Percentiles rank a stretch among this genome's conserved stretches.
Conservation (phyloP, 2,888 invertebrate genomes). For the Lysandra coridon region DNA sequence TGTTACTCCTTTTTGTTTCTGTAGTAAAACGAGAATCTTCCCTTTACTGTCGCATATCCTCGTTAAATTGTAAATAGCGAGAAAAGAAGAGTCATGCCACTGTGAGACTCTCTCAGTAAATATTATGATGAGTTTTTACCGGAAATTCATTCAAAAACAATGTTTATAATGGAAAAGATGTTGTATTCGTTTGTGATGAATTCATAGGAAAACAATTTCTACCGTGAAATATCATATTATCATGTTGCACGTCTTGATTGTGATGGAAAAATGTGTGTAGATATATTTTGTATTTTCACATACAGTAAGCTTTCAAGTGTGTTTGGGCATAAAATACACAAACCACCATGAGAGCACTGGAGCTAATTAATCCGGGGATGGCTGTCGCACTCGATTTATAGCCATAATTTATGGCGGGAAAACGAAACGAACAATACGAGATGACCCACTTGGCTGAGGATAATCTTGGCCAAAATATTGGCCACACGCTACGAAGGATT, state of each 20-base stretch:
- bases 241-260: background rate
- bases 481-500: background rate
- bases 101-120: background rate
- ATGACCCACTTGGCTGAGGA: slow-evolving; percentile 15
- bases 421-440: slow-evolving; percentile 56
- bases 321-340: slow-evolving; percentile 14
- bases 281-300: background rate
- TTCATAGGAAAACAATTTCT: background rate
- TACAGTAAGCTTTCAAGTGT: background rate
- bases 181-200: background rate
- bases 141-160: background rate
- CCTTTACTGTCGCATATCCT: background rate
- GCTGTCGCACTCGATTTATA: slow-evolving; percentile 69
- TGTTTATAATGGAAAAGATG: background rate
- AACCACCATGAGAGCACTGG: slow-evolving; percentile 38
- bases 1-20: background rate
- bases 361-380: slow-evolving; percentile 70
- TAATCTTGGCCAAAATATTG: slow-evolving; percentile 31
- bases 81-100: background rate
- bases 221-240: background rate
- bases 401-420: slow-evolving; percentile 73
- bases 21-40: background rate
- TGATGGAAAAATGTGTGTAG: background rate
- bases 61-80: background rate
- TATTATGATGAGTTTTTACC: background rate